A percentile compares a stretch with the other conserved stretches of the same genome.
phyloP scores from a whole-genome alignment of 2,113 vertebrate genomes.

The Lepidothrix coronata region DNA sequence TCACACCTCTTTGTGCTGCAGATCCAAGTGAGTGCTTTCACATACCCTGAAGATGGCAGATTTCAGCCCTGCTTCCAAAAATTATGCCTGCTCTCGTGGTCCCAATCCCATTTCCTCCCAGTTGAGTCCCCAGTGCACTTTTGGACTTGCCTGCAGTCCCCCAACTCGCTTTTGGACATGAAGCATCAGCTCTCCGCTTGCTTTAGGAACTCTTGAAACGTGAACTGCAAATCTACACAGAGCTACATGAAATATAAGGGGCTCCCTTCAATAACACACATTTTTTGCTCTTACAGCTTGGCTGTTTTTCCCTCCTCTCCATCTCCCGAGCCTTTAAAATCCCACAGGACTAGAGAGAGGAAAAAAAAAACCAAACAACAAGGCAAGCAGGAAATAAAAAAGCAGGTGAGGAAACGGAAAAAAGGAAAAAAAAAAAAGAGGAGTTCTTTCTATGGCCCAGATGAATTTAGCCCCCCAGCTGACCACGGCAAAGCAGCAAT shows the following conservation, averaged over 20 bases:
- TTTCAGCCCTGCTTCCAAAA: neutral
- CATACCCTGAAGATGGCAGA: neutral
- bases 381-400: neutral
- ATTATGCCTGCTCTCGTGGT: accelerated
- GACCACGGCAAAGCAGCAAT: constrained; percentile 76
- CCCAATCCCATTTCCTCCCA: neutral
- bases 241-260: neutral
- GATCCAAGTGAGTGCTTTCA: accelerated
- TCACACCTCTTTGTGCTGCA: neutral
- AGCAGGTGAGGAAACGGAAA: neutral
- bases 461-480: constrained; percentile 77
- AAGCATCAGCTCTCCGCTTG: neutral
- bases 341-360: neutral
- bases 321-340: neutral
- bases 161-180: neutral
- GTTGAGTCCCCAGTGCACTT: neutral
- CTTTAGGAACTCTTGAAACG: neutral
- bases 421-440: constrained; percentile 28
- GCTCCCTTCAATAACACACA: accelerated
- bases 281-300: neutral
- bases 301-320: neutral
- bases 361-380: neutral
- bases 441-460: constrained; percentile 62
- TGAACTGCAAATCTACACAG: neutral
- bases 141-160: neutral